phyloP scores from a whole-genome alignment of 2,797 vertebrate genomes.

The Acomys russatus region DNA sequence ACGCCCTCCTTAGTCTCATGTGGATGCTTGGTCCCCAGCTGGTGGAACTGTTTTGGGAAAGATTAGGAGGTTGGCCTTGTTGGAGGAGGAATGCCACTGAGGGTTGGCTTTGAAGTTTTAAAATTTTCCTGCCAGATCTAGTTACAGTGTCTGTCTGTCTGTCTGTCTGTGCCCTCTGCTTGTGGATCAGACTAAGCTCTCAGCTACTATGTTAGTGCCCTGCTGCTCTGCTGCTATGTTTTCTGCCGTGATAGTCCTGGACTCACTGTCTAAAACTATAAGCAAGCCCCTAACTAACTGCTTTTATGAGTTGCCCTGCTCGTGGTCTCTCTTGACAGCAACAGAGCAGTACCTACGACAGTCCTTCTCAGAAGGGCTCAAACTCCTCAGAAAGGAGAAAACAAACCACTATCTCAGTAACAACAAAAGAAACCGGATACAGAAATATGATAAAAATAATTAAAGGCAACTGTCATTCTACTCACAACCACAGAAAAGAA shows the following conservation, averaged over 20 bases:
- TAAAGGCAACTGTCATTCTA: background rate
- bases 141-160: background rate
- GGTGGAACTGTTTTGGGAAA: background rate
- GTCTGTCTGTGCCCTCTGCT: background rate
- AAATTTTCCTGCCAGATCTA: background rate
- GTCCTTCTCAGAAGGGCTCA: background rate
- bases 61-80: background rate
- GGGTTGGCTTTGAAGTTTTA: background rate
- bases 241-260: background rate
- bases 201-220: background rate
- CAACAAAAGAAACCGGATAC: background rate
- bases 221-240: background rate
- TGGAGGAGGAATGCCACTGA: background rate
- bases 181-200: background rate
- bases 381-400: background rate
- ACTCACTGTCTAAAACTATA: background rate
- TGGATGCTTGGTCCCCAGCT: background rate
- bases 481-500: background rate
- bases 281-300: background rate
- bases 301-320: background rate
- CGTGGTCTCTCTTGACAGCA: background rate
- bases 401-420: background rate
- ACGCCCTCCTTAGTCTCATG: background rate
- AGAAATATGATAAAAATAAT: background rate
- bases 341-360: background rate